Percentiles rank a stretch among this genome's conserved stretches.
phyloP scores from a whole-genome alignment of 2,797 vertebrate species.

The Hafferia zeledoni region DNA sequence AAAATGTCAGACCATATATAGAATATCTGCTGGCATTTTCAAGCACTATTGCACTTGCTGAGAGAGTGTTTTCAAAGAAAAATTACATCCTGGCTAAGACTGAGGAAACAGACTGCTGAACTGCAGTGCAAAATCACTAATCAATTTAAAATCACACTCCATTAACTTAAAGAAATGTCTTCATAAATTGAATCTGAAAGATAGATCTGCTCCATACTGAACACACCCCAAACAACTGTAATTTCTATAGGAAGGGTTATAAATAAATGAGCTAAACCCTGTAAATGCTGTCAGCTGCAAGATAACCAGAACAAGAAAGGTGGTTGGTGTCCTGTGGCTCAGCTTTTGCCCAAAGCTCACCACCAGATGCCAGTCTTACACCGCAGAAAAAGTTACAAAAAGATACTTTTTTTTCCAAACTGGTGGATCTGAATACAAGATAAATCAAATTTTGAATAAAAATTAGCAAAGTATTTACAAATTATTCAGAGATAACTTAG shows the following conservation, averaged over 20 bases:
- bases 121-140: background rate
- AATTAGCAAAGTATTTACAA: background rate
- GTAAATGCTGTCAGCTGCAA: background rate
- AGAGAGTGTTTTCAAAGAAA: background rate
- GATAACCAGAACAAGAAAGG: background rate
- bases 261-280: background rate
- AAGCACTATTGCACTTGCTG: background rate
- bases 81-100: background rate
- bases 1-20: background rate
- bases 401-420: background rate
- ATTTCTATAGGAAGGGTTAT: background rate
- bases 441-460: background rate
- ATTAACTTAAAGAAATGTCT: background rate
- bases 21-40: background rate
- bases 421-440: background rate
- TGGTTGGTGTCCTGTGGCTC: background rate
- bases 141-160: background rate
- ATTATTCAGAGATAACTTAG: background rate
- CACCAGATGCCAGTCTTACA: conserved; percentile 28
- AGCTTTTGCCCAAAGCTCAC: background rate
- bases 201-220: background rate
- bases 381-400: background rate
- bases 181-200: background rate
- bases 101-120: background rate
- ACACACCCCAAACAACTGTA: background rate